A percentile compares a stretch with the other conserved stretches of the same genome.
Evolutionary conservation across 2,888 invertebrate species (phyloP).

Genomic region (Sthenelais limicola): DNA sequence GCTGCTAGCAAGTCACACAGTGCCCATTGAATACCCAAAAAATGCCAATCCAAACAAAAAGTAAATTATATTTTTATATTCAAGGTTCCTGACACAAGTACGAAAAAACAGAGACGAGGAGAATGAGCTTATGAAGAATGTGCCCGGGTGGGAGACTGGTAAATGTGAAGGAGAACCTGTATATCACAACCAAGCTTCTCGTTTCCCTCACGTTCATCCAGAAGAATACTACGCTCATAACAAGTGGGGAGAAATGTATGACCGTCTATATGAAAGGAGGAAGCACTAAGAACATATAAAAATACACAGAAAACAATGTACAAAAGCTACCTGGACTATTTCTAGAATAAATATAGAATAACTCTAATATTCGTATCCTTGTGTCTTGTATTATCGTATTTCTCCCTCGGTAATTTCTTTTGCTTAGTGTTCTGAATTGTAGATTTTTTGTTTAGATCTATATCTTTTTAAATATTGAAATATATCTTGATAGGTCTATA

Average conservation of each 20-base stretch:
- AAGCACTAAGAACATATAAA: conserved; percentile 50
- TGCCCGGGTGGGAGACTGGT: conserved; percentile 92
- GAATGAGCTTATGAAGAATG: conserved; percentile 88
- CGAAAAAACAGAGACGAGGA: conserved; percentile 88
- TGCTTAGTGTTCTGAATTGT: no score
- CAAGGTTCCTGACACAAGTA: conserved; percentile 81
- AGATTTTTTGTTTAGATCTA: no score
- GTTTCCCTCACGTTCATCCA: conserved; percentile 59
- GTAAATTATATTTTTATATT: conserved; percentile 33
- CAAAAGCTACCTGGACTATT: no score
- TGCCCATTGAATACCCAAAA: no score
- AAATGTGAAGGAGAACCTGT: conserved; percentile 89
- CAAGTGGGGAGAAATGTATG: conserved; percentile 44
- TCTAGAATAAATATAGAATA: no score
- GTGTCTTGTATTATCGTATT: no score
- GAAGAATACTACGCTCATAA: conserved; percentile 53
- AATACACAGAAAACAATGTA: no score
- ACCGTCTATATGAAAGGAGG: conserved; percentile 45
- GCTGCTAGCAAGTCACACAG: no score
- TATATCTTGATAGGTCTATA: no score
- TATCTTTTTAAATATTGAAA: no score
- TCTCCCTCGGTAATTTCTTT: no score
- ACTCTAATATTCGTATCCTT: no score
- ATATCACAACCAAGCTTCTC: conserved; percentile 81
- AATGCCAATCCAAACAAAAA: neutral